phyloP scores from a whole-genome alignment of 2,888 invertebrate species.

The Phyllotreta striolata region DNA sequence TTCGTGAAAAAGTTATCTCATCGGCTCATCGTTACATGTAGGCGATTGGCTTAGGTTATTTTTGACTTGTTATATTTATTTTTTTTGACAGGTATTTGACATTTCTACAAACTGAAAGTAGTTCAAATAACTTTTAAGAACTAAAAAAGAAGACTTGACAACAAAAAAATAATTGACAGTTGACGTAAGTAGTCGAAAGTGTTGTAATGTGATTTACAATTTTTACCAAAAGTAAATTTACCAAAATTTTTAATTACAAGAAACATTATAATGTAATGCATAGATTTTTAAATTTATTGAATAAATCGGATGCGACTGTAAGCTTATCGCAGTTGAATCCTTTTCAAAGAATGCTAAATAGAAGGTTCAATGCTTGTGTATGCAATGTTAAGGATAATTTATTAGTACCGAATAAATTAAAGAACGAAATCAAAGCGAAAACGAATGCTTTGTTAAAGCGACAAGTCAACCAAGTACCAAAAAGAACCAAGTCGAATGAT shows the following conservation, averaged over 20 bases:
- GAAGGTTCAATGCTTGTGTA: conserved; percentile 1
- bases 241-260: not conserved
- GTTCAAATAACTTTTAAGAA: too few species aligned
- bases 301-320: conserved; percentile 21
- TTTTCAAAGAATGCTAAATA: conserved; percentile 23
- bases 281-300: conserved; percentile 20
- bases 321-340: conserved; percentile 19
- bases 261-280: conserved; percentile 21
- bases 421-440: not conserved
- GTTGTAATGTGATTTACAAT: too few species aligned
- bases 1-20: too few species aligned
- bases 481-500: not conserved
- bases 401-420: conserved; percentile 12
- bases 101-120: too few species aligned
- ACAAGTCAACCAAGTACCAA: not conserved
- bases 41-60: too few species aligned
- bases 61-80: too few species aligned
- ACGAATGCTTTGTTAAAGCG: not conserved
- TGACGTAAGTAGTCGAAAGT: too few species aligned
- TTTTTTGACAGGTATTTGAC: too few species aligned
- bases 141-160: too few species aligned
- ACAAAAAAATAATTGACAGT: too few species aligned
- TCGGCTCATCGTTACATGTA: too few species aligned
- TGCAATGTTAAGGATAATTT: conserved; percentile 7
- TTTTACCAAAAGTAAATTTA: conserved; percentile 1